Evolutionary conservation across 2,113 vertebrate species (phyloP), one percentile per base, ranked within the genome.

Genomic region (Rhombomys opimus): DNA sequence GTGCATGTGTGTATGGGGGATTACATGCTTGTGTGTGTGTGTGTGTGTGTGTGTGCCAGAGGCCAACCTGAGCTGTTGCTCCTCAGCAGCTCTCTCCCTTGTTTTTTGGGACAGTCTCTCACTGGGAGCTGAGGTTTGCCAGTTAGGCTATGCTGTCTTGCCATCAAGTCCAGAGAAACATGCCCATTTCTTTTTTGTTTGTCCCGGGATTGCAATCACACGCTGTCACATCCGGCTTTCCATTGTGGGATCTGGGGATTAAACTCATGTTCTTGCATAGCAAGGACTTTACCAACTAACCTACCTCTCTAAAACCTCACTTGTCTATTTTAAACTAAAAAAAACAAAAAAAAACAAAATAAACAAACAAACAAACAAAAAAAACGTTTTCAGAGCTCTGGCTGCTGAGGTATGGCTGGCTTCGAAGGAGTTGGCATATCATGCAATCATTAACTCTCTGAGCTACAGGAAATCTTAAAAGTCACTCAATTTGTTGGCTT

Each of bases 401-500:
- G 2, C 59, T 70, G 67, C 54, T 76, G 87, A 87, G 41, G 18
- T 3, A 77, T 46, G 85, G 38, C 7, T 73, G n/a, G 89, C 78
- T 12, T 14, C 38, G 14, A 82, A 77, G 7, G 2, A 59, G 41
- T 41, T 65, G 54, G 78, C 75, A 77, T 96, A 92, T 90, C 30
- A 38, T 38, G 9, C 35, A 59, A 59, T 94, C 68, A 75, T 32
- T 90, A 94, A 22, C 54, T 81, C 75, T 50, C 46, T 78, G 1
- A 77, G 70, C 32, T 72, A 61, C 72, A 82, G 46, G 35, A 96
- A 93, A 77, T 57, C 76, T 93, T 93, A 77, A 90, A 95, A 91
- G 68, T 84, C 90, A 88, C 50, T 63, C 67, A 72, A 35, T 96
- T 73, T 61, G 95, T 54, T 93, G 57, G 63, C 59, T 96, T 95